Conservation (phyloP, 37 sponge, comb jelly and placozoan genomes). For the Halichondria panicea region DNA sequence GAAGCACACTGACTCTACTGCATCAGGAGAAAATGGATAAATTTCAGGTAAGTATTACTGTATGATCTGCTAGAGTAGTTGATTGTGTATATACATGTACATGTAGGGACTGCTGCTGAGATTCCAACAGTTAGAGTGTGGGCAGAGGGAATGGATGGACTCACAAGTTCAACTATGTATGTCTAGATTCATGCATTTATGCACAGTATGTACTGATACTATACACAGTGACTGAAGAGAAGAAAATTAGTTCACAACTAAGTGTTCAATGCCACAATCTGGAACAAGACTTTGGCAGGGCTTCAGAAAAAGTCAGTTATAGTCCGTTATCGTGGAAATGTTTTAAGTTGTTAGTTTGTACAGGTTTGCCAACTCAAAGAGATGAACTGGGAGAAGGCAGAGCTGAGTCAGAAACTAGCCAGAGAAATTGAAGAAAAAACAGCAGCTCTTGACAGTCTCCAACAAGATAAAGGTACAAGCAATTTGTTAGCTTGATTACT, state of each 20-base stretch:
- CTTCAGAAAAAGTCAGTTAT: background rate
- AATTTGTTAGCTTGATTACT: too few relatives aligned
- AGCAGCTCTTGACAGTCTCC: too few relatives aligned
- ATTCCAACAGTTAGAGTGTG: constrained; percentile 33
- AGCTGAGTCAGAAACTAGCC: too few relatives aligned
- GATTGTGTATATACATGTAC: background rate
- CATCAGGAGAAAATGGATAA: constrained; percentile 17
- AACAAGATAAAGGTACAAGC: too few relatives aligned
- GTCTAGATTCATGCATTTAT: too few relatives aligned
- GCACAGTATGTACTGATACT: background rate
- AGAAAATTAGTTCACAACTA: background rate
- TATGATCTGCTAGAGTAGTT: background rate
- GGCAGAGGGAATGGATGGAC: constrained; percentile 5
- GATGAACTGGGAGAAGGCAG: too few relatives aligned
- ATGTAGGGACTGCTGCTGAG: constrained; percentile 40
- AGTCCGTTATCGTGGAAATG: too few relatives aligned
- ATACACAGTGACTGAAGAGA: constrained; percentile 1
- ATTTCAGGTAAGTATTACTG: constrained; percentile 26
- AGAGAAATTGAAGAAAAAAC: too few relatives aligned
- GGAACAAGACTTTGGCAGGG: background rate
- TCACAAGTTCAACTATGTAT: background rate
- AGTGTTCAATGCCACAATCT: background rate
- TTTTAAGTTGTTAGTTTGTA: too few relatives aligned
- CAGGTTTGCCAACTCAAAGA: too few relatives aligned
- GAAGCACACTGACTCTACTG: constrained; percentile 1